Conservation (phyloP, 1,140 invertebrate genomes). For the Trinorchestia longiramus region DNA sequence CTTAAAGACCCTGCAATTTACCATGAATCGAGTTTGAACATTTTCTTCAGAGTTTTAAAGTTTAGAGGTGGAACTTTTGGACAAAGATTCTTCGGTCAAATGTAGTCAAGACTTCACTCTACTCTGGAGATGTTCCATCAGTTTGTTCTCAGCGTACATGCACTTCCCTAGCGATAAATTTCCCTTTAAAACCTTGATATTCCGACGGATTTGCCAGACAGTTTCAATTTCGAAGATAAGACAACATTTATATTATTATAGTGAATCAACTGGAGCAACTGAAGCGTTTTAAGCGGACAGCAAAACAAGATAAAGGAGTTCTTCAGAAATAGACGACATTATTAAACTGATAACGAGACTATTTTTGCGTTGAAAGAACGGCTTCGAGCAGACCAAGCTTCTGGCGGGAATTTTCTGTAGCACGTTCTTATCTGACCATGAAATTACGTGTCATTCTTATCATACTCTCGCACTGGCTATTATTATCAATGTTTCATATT, state of each 20-base stretch:
- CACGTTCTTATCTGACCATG: no score
- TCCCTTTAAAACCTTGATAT: neutral
- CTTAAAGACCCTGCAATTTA: no score
- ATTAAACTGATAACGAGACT: neutral
- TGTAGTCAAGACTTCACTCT: neutral
- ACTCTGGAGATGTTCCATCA: neutral
- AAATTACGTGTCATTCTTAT: no score
- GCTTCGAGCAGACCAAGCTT: neutral
- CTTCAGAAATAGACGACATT: neutral
- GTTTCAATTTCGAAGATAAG: neutral
- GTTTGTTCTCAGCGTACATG: neutral
- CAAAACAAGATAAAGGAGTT: neutral
- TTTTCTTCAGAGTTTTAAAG: no score
- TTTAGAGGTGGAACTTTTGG: no score
- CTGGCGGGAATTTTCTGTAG: neutral
- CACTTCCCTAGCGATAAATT: neutral
- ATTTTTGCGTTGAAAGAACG: neutral
- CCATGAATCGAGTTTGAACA: no score
- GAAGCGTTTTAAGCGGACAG: neutral
- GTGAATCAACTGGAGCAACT: neutral
- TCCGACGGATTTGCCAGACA: neutral
- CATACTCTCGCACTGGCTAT: neutral
- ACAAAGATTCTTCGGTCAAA: no score
- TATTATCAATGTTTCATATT: neutral
- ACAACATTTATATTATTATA: neutral